Evolutionary conservation across 1,140 invertebrate genomes (phyloP).

Genomic region (Phocides pigmalion): DNA sequence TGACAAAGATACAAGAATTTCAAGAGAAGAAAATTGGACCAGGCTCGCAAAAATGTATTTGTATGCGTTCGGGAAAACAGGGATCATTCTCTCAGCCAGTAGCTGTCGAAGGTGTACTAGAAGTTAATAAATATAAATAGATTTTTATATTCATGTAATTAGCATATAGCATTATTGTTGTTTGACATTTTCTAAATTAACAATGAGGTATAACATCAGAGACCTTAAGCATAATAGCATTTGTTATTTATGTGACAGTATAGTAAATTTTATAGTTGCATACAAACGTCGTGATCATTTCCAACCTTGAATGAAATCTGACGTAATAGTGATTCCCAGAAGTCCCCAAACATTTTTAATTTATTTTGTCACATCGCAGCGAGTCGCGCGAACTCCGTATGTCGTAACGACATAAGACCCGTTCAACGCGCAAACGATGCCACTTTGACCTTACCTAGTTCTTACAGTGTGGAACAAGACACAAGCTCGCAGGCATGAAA

Average conservation of each 20-base stretch:
- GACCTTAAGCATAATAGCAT: constrained; percentile 4
- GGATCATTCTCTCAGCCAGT: constrained; percentile 36
- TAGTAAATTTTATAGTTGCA: constrained; percentile 16
- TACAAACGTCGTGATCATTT: constrained; percentile 12
- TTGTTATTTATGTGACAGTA: not conserved
- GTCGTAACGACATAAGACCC: constrained; percentile 59
- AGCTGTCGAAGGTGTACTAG: constrained; percentile 54
- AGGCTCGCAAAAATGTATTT: constrained; percentile 52
- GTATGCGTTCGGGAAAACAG: constrained; percentile 38
- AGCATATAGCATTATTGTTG: not conserved
- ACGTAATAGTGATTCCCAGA: constrained; percentile 30
- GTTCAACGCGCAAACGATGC: constrained; percentile 62
- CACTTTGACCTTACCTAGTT: constrained; percentile 70
- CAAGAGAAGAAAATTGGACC: constrained; percentile 47
- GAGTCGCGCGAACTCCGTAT: constrained; percentile 43
- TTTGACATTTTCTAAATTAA: constrained; percentile 4
- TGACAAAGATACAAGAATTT: constrained; percentile 49
- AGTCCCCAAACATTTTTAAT: constrained; percentile 40
- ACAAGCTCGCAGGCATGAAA: too few species aligned
- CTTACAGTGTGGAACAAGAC: constrained; percentile 41
- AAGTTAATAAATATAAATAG: constrained; percentile 55
- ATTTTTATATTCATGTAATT: constrained; percentile 6
- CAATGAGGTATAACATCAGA: not conserved
- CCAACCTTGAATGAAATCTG: constrained; percentile 20
- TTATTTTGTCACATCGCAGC: constrained; percentile 48